Evolutionary conservation across 1,140 invertebrate genomes (phyloP), one percentile per base, ranked within the genome.

Genomic region (Apis dorsata): DNA sequence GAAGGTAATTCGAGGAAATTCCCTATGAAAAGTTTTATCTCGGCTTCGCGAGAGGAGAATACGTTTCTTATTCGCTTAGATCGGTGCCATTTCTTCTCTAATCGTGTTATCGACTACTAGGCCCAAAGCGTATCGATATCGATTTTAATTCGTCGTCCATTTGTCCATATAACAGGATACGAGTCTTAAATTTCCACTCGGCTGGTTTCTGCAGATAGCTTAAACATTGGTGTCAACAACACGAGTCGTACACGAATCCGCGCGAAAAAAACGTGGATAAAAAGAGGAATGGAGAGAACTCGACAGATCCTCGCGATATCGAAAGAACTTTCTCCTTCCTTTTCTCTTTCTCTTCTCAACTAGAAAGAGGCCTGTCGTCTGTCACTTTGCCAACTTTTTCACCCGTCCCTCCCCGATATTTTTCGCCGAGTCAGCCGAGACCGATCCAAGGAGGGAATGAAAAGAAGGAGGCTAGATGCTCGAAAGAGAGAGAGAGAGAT

Each of bases 381-480:
- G 65, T 60, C 76, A 28, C 28, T 3, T n/a, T 24, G 53, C 55
- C 53, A 70, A 55, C 13, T 21, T 34, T 28, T 75, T 62, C 44
- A 19, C 15, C 21, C 1, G 11, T 17, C 34, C 21, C 1, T 17
- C n/a, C 34, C 24, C 4, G 68, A 63, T 12, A 63, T 65, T 80
- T 80, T 55, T 59, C 15, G 78, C 69, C 8, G 55, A 63, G 57
- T 80, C 69, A 72, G 78, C 78, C 49, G 28, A 7, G 17, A 28
- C 8, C 12, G 57, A 63, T 70, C 78, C 24, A 79, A 60, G 5
- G 12, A 10, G 19, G 4, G 9, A 4, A 12, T 0, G 51, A 11
- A 19, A 49, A 34, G 34, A 60, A 49, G 7, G 53, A 28, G n/a
- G 17, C 34, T 34, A 11, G 57, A 51, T 51, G 8, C 57, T 69